These are phyloP conservation scores for Tinea pellionella DNA, from an alignment of 2,888 invertebrate species.

Conservation along the genomic window DNA sequence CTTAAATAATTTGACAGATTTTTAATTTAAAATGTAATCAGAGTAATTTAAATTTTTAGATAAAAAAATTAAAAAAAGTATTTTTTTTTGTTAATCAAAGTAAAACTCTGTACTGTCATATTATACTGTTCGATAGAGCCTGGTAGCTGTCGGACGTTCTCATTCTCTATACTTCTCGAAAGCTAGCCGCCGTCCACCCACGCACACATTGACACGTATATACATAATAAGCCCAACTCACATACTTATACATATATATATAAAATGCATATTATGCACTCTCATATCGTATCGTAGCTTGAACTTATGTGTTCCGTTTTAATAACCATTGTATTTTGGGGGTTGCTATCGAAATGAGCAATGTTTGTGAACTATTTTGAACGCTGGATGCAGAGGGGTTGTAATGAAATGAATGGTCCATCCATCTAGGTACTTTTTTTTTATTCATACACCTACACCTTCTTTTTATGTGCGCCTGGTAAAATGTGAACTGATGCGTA, in stretches of 20 bases:
- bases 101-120: neutral
- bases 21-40: no score
- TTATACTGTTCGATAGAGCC: slow-evolving; percentile 28
- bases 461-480: neutral
- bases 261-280: slow-evolving; percentile 6
- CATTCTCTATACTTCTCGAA: slow-evolving; percentile 9
- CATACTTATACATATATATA: neutral
- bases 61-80: no score
- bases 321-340: slow-evolving; percentile 69
- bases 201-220: neutral
- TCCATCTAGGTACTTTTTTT: neutral
- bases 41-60: no score
- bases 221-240: neutral
- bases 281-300: slow-evolving; percentile 6
- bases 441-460: neutral
- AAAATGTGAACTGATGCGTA: neutral
- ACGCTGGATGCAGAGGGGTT: slow-evolving; percentile 18
- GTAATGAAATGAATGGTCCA: slow-evolving; percentile 6
- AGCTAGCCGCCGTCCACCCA: slow-evolving; percentile 8
- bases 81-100: no score
- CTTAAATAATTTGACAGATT: no score
- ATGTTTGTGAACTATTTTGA: slow-evolving; percentile 42
- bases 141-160: slow-evolving; percentile 1
- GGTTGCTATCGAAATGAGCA: slow-evolving; percentile 60
- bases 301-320: slow-evolving; percentile 38